Percentiles rank a stretch among this genome's conserved stretches.
phyloP scores from a whole-genome alignment of 2,888 invertebrate genomes.

The Leptogaster cylindrica region DNA sequence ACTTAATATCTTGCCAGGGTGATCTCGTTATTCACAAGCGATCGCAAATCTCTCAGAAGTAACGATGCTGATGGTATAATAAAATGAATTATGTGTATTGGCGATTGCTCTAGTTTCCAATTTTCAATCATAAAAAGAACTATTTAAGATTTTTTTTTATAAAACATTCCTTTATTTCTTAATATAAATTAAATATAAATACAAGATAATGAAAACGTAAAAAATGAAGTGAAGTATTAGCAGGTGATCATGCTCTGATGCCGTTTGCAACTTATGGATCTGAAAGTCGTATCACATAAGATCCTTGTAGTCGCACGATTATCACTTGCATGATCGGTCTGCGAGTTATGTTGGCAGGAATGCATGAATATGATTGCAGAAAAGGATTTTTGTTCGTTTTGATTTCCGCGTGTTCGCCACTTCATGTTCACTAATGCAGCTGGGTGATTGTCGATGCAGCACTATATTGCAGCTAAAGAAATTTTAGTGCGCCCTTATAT shows the following conservation, averaged over 20 bases:
- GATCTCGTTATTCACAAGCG: no score
- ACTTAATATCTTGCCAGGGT: no score
- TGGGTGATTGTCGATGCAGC: conserved; percentile 1
- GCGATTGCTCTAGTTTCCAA: no score
- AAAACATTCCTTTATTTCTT: conserved; percentile 34
- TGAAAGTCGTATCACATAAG: conserved; percentile 31
- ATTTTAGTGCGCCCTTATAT: conserved; percentile 24
- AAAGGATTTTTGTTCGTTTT: conserved; percentile 1
- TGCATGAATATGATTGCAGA: neutral
- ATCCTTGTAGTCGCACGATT: conserved; percentile 9
- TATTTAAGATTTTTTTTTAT: conserved; percentile 31
- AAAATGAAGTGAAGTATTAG: conserved; percentile 20
- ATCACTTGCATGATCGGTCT: conserved; percentile 28
- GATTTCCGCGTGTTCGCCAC: no score
- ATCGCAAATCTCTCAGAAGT: no score
- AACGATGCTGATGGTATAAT: no score
- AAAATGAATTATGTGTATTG: no score
- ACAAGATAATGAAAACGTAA: conserved; percentile 9
- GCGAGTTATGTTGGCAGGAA: neutral
- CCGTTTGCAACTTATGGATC: neutral
- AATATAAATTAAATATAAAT: conserved; percentile 41
- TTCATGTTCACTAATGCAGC: conserved; percentile 23
- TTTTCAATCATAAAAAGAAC: no score
- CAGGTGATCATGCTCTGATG: conserved; percentile 28
- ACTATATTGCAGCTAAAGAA: conserved; percentile 15